Conservation (phyloP, 1,140 invertebrate genomes). For the Ceratoteleas bidentatus region DNA sequence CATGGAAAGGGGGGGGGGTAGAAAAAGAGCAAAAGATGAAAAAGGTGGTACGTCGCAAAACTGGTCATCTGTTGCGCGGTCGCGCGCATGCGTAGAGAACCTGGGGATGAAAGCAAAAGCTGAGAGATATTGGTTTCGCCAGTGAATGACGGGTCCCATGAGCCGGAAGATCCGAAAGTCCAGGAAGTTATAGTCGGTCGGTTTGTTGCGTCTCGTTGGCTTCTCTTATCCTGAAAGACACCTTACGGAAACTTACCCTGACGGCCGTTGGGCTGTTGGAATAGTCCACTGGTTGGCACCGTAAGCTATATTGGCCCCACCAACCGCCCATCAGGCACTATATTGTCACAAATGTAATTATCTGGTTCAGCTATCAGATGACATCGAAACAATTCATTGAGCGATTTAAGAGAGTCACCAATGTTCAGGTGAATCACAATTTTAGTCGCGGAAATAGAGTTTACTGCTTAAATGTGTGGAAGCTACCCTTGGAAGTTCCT, state of each 20-base stretch:
- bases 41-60: conserved; percentile 4
- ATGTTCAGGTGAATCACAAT: too few relatives aligned
- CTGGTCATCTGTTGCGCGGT: conserved; percentile 22
- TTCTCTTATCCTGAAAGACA: conserved; percentile 55
- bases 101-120: conserved; percentile 60
- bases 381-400: conserved; percentile 38
- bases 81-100: conserved; percentile 52
- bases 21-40: too few relatives aligned
- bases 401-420: background rate
- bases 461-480: too few relatives aligned
- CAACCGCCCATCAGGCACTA: conserved; percentile 89
- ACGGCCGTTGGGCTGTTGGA: conserved; percentile 87
- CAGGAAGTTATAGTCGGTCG: conserved; percentile 50
- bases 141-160: conserved; percentile 14
- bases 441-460: too few relatives aligned
- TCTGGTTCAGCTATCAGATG: conserved; percentile 12
- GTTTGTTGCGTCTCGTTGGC: conserved; percentile 48
- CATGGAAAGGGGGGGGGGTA: too few relatives aligned
- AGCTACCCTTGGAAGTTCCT: too few relatives aligned
- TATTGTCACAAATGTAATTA: conserved; percentile 70
- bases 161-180: conserved; percentile 52
- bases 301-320: conserved; percentile 91
- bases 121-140: conserved; percentile 15
- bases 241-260: conserved; percentile 85
- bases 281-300: conserved; percentile 94